Base-by-base conservation (phyloP, 2,888 invertebrate species). In the Meiosimyza decipiens region DNA sequence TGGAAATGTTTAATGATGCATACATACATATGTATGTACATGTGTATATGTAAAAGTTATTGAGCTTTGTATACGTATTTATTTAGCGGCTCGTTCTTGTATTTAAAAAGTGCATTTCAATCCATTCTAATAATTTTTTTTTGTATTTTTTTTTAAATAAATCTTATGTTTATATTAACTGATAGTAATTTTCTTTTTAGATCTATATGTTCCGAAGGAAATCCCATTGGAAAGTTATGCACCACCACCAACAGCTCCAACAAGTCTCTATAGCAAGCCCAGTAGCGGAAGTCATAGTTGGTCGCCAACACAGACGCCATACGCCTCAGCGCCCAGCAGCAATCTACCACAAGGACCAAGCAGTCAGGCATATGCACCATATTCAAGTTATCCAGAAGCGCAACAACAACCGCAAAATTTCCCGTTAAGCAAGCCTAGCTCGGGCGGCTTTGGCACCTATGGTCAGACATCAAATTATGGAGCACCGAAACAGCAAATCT, bases 191-290 rank as follows among this genome's bases (percentile, higher is more conserved):
- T 65, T 71, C 6, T 63, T 22, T 68, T 51, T 75, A 87, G 87
- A 84, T 15, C 77, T 87, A n/a, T 87, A 85, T 77, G 81, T 85
- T 66, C 87, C 87, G 6, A 84, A 85, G 66, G 86, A 86, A 74
- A 87, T 87, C 50, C 85, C 86, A 3, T 73, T 87, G 73, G 80
- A 84, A 54, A 85, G 87, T 50, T 87, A 87, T 76, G 83, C 82
- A 12, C 85, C 86, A 67, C 87, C 86, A 51, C 81, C 84, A 66
- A 74, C 73, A 7, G 74, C 49, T 22, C 11, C 18, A 11, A 62
- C 64, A 15, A 59, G 28, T n/a, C 11, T 49, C 50, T 57, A 59
- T 33, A 50, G 28, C 28, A 75, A 71, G 40, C 64, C 72, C 6
- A 13, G 16, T 15, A 11, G 40, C 13, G 55, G 11, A 33, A 33